These are phyloP conservation scores for Lagorchestes hirsutus DNA, from an alignment of 2,797 vertebrate species.

Conservation along the genomic window DNA sequence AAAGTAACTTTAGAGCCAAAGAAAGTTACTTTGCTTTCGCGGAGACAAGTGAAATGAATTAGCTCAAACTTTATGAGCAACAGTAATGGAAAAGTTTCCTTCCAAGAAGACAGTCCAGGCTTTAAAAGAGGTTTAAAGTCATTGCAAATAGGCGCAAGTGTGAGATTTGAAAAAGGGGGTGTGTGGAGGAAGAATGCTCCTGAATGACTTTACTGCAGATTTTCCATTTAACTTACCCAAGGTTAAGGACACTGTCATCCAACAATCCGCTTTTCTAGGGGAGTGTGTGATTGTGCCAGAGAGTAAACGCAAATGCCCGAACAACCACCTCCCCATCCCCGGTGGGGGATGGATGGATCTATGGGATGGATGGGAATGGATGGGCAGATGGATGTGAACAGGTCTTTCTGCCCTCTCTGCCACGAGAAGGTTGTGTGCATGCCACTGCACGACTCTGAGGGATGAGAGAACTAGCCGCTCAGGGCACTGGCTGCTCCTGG, in stretches of 20 bases:
- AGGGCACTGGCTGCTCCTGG: background rate
- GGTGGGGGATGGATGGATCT: background rate
- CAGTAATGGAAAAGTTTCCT: background rate
- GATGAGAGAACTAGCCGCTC: background rate
- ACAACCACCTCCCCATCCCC: background rate
- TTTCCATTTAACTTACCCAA: background rate
- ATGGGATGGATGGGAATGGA: background rate
- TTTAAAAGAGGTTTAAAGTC: conserved; percentile 2
- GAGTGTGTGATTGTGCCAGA: background rate
- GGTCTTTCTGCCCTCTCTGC: background rate
- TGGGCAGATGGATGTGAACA: background rate
- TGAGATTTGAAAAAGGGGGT: conserved; percentile 34
- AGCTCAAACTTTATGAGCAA: conserved; percentile 22
- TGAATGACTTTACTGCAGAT: background rate
- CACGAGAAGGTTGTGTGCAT: background rate
- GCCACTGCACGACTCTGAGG: background rate
- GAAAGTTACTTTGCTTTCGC: background rate
- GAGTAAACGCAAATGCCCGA: background rate
- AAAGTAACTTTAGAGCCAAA: conserved; percentile 5
- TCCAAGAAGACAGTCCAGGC: conserved; percentile 20
- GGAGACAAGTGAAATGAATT: conserved; percentile 46
- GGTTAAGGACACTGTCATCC: background rate
- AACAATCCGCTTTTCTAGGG: background rate
- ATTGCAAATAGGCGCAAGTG: background rate
- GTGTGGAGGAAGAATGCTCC: background rate